phyloP scores from a whole-genome alignment of 2,888 invertebrate genomes.

The Carpatolechia fugitivella region DNA sequence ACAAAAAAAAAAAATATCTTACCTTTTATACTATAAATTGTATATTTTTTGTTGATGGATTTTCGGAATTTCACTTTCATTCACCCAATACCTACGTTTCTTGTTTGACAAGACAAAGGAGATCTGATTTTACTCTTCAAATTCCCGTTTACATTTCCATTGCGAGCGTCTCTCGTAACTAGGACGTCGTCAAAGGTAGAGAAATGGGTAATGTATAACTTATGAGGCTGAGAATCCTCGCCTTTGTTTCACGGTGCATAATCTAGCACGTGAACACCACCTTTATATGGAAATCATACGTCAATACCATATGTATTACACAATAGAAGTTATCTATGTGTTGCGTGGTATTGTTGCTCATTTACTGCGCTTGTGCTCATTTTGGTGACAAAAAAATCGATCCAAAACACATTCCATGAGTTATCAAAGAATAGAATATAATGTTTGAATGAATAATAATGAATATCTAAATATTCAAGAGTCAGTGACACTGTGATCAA shows the following conservation, averaged over 20 bases:
- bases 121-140: not conserved
- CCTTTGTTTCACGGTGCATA: constrained; percentile 15
- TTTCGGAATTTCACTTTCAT: too few relatives aligned
- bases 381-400: not conserved
- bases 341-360: not conserved
- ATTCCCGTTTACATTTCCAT: constrained; percentile 15
- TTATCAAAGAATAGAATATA: too few relatives aligned
- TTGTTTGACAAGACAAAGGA: not conserved
- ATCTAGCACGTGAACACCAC: constrained; percentile 10
- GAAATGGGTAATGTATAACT: constrained; percentile 17
- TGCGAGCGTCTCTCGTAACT: constrained; percentile 13
- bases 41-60: too few relatives aligned
- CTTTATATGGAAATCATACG: constrained; percentile 9
- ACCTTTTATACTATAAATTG: too few relatives aligned
- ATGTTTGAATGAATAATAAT: too few relatives aligned
- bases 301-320: not conserved
- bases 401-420: not conserved
- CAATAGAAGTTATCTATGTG: not conserved
- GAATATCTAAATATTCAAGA: not conserved
- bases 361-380: not conserved
- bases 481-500: not conserved
- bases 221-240: constrained; percentile 12
- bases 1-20: too few relatives aligned
- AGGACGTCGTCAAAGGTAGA: constrained; percentile 18
- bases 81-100: too few relatives aligned